Percentiles rank a stretch among this genome's conserved stretches.
phyloP scores from a whole-genome alignment of 2,888 invertebrate genomes.

The Drosophila setosimentum region DNA sequence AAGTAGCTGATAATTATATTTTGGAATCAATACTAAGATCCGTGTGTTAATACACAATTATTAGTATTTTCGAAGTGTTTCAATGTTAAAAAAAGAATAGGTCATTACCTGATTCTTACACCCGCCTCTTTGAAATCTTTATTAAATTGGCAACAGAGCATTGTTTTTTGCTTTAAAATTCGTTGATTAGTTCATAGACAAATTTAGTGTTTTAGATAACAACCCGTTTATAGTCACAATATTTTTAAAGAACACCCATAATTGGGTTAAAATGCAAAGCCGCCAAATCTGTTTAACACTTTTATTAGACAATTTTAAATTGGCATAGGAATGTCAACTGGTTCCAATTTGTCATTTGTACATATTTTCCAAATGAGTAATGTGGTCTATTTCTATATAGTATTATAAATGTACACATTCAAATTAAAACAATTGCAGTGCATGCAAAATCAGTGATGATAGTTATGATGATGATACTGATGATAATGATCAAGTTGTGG shows the following conservation, averaged over 20 bases:
- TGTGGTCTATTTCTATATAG: background rate
- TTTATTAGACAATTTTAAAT: background rate
- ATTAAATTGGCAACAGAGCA: background rate
- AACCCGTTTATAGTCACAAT: background rate
- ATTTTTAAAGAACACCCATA: background rate
- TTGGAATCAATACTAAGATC: background rate
- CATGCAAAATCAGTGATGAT: slow-evolving; percentile 41
- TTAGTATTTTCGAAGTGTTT: too few species aligned
- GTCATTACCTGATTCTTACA: too few species aligned
- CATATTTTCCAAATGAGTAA: background rate
- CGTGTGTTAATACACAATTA: too few species aligned
- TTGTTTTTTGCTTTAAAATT: background rate
- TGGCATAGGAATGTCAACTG: background rate
- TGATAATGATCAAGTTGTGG: slow-evolving; percentile 7
- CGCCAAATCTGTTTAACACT: background rate
- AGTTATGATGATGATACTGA: slow-evolving; percentile 5
- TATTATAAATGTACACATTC: slow-evolving; percentile 6
- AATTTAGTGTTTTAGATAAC: background rate
- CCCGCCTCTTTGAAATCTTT: too few species aligned
- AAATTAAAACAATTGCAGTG: slow-evolving; percentile 12
- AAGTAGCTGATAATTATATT: background rate
- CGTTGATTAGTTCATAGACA: background rate
- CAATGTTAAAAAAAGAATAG: too few species aligned
- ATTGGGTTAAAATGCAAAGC: background rate
- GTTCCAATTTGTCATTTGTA: background rate